Base-by-base conservation (phyloP, 2,888 invertebrate genomes). In the Choreutis nemorana region DNA sequence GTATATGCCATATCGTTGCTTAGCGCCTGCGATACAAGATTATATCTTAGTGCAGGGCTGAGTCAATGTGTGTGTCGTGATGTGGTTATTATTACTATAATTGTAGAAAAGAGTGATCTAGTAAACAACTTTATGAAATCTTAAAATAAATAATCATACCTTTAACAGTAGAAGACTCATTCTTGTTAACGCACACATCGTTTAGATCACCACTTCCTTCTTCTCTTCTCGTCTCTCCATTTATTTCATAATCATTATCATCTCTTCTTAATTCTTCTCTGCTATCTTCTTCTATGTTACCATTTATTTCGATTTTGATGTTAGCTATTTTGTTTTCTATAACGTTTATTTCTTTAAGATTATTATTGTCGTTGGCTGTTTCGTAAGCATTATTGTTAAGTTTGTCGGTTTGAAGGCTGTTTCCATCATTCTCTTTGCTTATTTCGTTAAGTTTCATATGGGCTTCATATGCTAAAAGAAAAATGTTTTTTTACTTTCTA, bases 381-480 rank as follows among this genome's bases (percentile, higher is more conserved):
- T 14, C 14, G 21, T 38, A n/a, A n/a, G n/a, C 31, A 22, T 39
- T 40, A 29, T 34, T 33, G 20, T 28, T 23, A 28, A 30, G 37
- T 32, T 50, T 48, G 10, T 49, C 44, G 29, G 39, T 40, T 34
- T 48, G 41, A 14, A 31, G 37, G 34, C 35, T 36, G 24, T 41
- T 39, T 31, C 36, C 39, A 18, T 43, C 35, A 30, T 33, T 32
- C 23, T 32, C 30, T 30, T 37, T 23, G 5, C 18, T 25, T 37
- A 12, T 20, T n/a, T 21, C 24, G 16, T 48, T 45, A 2, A 47
- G 33, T 50, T 56, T 60, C 16, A 55, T 39, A 36, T 65, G 47
- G 0, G 68, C 66, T 41, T 72, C 71, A 26, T 63, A 72, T 3
- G 71, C 75, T 71, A 60, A 29, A 63, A 65, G 21, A 28, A 20